phyloP scores from a whole-genome alignment of 2,888 invertebrate genomes.

The Brachylomia viminalis region DNA sequence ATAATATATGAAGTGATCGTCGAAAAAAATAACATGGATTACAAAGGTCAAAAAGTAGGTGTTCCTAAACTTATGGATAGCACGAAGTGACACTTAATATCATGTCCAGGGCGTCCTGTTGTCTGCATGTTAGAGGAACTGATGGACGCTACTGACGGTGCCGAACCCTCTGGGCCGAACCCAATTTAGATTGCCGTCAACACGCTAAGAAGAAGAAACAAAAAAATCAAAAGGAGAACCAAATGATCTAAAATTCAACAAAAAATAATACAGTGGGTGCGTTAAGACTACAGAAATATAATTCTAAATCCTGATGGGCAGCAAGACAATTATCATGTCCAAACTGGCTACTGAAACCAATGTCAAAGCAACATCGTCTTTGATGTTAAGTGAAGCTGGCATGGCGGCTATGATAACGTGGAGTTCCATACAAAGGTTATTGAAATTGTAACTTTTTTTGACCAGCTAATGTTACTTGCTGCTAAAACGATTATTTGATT shows the following conservation, averaged over 20 bases:
- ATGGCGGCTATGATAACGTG: too few relatives aligned
- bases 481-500: background rate
- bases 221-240: background rate
- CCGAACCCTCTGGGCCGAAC: too few relatives aligned
- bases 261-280: background rate
- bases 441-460: background rate
- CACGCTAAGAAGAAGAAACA: background rate
- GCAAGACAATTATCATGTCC: background rate
- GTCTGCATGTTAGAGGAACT: too few relatives aligned
- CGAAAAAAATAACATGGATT: background rate
- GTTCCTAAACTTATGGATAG: background rate
- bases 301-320: background rate
- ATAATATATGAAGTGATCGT: background rate
- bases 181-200: too few relatives aligned
- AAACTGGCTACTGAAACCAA: background rate
- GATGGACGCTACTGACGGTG: too few relatives aligned
- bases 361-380: background rate
- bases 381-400: background rate
- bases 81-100: background rate
- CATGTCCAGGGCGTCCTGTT: too few relatives aligned
- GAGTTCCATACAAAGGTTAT: background rate
- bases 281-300: background rate
- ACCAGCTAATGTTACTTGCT: background rate
- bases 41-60: background rate
- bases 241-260: background rate